Evolutionary conservation across 2,888 invertebrate species (phyloP), one percentile per base, ranked within the genome.

Genomic region (Steromphala cineraria): DNA sequence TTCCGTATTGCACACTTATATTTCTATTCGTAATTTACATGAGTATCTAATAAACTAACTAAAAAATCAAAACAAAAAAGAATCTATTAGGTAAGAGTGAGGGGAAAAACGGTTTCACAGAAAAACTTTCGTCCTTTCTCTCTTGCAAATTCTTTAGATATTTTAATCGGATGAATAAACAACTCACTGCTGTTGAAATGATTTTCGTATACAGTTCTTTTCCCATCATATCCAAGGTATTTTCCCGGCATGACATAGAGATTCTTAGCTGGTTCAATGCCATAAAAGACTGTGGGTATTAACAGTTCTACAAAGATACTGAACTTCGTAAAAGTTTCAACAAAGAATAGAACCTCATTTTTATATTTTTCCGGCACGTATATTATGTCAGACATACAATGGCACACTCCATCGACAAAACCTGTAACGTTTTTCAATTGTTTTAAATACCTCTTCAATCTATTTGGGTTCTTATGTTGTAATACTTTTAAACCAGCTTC

Each of bases 81-180:
- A 10, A 1, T 46, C 13, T 46, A 21, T 46, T 53, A 19, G 5
- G 10, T 13, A 8, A 78, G 46, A 15, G 56, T 21, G 4, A 78
- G 21, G 19, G 62, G 78, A 28, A 78, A 62, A 62, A 62, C 31
- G 4, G 13, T 62, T 56, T 78, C 28, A 78, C 78, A 78, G 24
- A 62, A 78, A 78, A 78, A 78, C 2, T 21, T 62, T 7, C 36
- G 19, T 67, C 67, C 67, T 40, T 62, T 62, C 2, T 31, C 21
- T 21, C n/a, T 31, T 21, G 13, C 36, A 31, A 40, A 40, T 36
- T 31, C 36, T 40, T n/a, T 24, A n/a, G 36, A n/a, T 15, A 78
- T n/a, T 78, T 78, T 78, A 17, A 62, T 36, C 13, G 78, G 56
- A 40, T 78, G 78, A 5, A 78, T 31, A 40, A 36, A 78, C 8